Base-by-base conservation (phyloP, 2,113 vertebrate species). In the Hippocampus mohnikei region DNA sequence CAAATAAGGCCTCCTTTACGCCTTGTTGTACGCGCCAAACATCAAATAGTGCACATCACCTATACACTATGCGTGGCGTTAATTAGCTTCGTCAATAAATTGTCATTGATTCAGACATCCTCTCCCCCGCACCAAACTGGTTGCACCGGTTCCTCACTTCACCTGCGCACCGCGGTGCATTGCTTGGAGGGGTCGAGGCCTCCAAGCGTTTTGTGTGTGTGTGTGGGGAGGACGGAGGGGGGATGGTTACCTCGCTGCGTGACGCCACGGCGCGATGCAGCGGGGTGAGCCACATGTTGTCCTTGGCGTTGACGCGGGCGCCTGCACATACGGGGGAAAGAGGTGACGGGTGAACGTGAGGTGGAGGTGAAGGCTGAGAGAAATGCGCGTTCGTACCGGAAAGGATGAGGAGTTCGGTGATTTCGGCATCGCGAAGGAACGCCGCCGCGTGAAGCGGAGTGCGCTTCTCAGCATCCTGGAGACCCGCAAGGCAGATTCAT, bases 281-380 rank as follows among this genome's bases (percentile, higher is more conserved):
- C 56, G 97, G 97, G 42, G 97, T 98, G 87, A 98, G 92, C 97
- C 96, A 98, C 96, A 98, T 99, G 63, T 94, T 98, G 79, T 99
- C 97, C 93, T 99, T 99, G 90, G 97, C 96, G 74, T 98, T 99
- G 53, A 98, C 96, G 52, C 97, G 95, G 41, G 96, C 95, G 0
- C 97, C 97, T 98, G 88, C 70, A 77, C 66, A 67, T 33, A 11
- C 12, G 61, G 29, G 52, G 16, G 52, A 3, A 7, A 55, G 11
- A 41, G 50, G 10, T 65, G 41, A 65, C 5, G 16, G 12, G 63
- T 27, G 62, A 3, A 42, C 8, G 6, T 55, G 23, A 25, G 13
- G 21, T 27, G 40, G 15, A 50, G 27, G 41, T 12, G 12, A 20
- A 8, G 20, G 25, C 3, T 6, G 9, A 21, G 16, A 27, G 13